Conservation (phyloP, 2,113 vertebrate genomes). For the Plecturocebus donacophilus region DNA sequence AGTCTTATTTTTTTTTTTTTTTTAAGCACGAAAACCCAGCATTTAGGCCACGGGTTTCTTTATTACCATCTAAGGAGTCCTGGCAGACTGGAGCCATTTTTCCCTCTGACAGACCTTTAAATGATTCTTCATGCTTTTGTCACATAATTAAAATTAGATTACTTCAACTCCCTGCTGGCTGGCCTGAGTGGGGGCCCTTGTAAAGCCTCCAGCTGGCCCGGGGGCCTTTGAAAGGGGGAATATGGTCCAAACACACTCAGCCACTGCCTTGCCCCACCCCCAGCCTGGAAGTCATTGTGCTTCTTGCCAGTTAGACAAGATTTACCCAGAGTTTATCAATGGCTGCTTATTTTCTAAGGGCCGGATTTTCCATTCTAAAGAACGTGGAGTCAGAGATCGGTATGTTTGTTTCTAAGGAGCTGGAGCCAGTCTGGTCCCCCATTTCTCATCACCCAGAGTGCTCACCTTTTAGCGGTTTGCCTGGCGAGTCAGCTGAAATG, state of each 20-base stretch:
- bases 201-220: slow-evolving; percentile 86
- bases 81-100: slow-evolving; percentile 85
- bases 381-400: slow-evolving; percentile 16
- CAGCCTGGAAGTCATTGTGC: slow-evolving; percentile 77
- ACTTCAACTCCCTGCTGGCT: slow-evolving; percentile 85
- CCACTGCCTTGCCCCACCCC: slow-evolving; percentile 76
- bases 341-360: slow-evolving; percentile 63
- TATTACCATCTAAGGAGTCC: slow-evolving; percentile 87
- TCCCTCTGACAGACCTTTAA: slow-evolving; percentile 84
- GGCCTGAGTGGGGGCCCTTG: slow-evolving; percentile 81
- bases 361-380: slow-evolving; percentile 45
- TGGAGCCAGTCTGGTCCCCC: neutral
- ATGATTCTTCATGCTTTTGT: slow-evolving; percentile 88
- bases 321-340: slow-evolving; percentile 61
- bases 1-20: slow-evolving; percentile 74
- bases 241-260: slow-evolving; percentile 81
- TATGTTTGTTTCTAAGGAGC: neutral
- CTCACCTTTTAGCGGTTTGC: neutral
- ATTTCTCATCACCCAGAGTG: neutral
- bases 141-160: slow-evolving; percentile 90
- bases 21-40: slow-evolving; percentile 79
- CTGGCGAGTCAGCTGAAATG: neutral
- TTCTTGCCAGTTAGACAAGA: slow-evolving; percentile 66
- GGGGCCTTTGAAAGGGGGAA: slow-evolving; percentile 79
- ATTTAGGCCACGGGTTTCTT: slow-evolving; percentile 79